Base-by-base conservation (phyloP, 2,797 vertebrate genomes). In the Takifugu rubripes region DNA sequence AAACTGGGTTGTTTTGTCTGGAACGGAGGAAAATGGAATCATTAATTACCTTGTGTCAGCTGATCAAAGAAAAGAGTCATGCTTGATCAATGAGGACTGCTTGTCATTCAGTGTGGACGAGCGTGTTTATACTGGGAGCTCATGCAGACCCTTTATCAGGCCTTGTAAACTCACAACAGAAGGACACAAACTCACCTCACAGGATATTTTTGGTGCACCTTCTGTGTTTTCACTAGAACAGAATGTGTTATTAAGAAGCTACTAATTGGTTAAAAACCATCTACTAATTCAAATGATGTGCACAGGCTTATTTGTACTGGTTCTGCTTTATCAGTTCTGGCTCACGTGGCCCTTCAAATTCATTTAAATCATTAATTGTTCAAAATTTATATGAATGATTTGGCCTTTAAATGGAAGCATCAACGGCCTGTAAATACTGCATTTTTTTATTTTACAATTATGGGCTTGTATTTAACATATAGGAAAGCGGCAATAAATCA, bases 41-140 rank as follows among this genome's bases (percentile, higher is more conserved):
- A 95, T 96, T 97, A 96, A 96, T 97, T 97, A 96, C 94, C 92
- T 93, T 89, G 90, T 93, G 94, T 97, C 92, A 93, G 93, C 93
- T 94, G 93, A 92, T 92, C 90, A 89, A 64, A 72, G 74, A 56
- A 83, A 92, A 94, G 91, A 94, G 93, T 91, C 93, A 88, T 92
- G 91, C 43, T 59, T 92, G 87, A 97, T 98, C 95, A 91, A 96
- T 98, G 95, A 84, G 68, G 83, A 69, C 90, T 84, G 87, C 94
- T 95, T 96, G 94, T 95, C 93, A 96, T 95, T 96, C 93, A 94
- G 57, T 58, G 85, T 89, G 89, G 90, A 88, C 85, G 78, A 79
- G 75, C 74, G 72, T 68, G 84, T 33, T 84, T 77, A 85, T 71
- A 78, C 81, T 75, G 82, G 83, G 77, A 70, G 75, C 49, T 52